These are phyloP conservation scores for Drosophila guanche DNA, from an alignment of 1,140 invertebrate species.

Conservation along the genomic window DNA sequence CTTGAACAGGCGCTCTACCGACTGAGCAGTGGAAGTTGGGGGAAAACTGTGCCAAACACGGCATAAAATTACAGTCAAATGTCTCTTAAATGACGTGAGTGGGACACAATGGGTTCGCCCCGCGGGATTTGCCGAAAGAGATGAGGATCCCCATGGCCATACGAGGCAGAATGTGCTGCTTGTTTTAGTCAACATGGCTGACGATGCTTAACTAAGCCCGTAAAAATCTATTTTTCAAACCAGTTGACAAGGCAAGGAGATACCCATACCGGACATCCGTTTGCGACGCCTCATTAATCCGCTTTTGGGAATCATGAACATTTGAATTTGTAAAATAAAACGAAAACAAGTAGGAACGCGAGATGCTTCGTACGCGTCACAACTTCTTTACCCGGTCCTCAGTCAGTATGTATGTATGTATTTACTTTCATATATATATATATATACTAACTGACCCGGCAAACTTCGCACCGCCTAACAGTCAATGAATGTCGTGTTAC, in stretches of 20 bases:
- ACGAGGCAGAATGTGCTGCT: constrained; percentile 41
- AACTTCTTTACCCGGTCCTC: too few species aligned
- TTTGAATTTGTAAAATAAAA: too few species aligned
- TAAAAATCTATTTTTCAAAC: constrained; percentile 82
- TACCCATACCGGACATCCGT: constrained; percentile 33
- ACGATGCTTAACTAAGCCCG: constrained; percentile 80
- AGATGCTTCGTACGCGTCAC: too few species aligned
- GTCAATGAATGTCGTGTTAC: too few species aligned
- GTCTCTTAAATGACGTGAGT: constrained; percentile 81
- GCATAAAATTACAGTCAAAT: constrained; percentile 82
- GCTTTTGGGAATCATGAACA: constrained; percentile 15
- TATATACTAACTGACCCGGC: too few species aligned
- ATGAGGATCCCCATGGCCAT: constrained; percentile 38
- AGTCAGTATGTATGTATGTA: too few species aligned
- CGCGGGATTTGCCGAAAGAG: constrained; percentile 64
- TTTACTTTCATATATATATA: too few species aligned
- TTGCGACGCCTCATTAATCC: constrained; percentile 20
- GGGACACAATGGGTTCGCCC: constrained; percentile 78
- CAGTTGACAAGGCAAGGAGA: constrained; percentile 72
- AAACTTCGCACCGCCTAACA: too few species aligned
- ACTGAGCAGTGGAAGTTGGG: constrained; percentile 26
- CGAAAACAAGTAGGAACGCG: too few species aligned
- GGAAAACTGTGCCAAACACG: constrained; percentile 79
- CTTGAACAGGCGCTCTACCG: constrained; percentile 3
- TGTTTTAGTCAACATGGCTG: constrained; percentile 61